Evolutionary conservation across 2,113 vertebrate genomes (phyloP).

Genomic region (Aramus guarauna): DNA sequence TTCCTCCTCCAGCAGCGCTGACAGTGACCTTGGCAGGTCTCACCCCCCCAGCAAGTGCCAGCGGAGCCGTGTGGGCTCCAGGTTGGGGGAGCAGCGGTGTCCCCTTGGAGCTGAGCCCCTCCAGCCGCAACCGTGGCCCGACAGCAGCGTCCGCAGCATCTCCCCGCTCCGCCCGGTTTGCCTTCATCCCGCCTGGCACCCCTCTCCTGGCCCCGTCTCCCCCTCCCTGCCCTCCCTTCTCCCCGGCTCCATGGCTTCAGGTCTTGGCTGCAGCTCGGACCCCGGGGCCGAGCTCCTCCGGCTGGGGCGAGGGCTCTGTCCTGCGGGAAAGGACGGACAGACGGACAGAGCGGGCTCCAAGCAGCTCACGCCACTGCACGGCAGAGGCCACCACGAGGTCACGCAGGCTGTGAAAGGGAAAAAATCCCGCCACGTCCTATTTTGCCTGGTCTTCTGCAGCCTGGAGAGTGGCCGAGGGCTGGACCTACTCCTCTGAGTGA

Average conservation of each 20-base stretch:
- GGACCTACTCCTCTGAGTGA: neutral
- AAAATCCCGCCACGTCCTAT: neutral
- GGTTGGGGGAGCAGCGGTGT: fast-evolving
- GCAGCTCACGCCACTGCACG: neutral
- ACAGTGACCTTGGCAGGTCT: neutral
- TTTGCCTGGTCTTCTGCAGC: neutral
- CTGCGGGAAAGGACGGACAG: fast-evolving
- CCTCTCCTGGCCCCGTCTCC: neutral
- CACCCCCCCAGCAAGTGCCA: neutral
- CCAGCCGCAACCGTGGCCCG: fast-evolving
- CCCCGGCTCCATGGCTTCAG: neutral
- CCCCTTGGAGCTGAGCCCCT: neutral
- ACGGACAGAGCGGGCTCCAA: neutral
- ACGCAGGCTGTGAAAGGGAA: neutral
- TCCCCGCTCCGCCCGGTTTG: fast-evolving
- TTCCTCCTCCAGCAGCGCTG: neutral
- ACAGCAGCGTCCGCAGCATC: neutral
- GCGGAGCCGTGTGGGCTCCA: fast-evolving
- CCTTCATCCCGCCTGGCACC: neutral
- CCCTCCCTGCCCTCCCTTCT: neutral
- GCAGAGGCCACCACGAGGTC: neutral
- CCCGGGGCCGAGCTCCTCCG: neutral
- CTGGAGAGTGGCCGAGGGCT: neutral
- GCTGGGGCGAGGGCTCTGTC: neutral
- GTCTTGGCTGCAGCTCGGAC: neutral